phyloP scores from a whole-genome alignment of 2,113 vertebrate species.

The Phrynosoma blainvillii region DNA sequence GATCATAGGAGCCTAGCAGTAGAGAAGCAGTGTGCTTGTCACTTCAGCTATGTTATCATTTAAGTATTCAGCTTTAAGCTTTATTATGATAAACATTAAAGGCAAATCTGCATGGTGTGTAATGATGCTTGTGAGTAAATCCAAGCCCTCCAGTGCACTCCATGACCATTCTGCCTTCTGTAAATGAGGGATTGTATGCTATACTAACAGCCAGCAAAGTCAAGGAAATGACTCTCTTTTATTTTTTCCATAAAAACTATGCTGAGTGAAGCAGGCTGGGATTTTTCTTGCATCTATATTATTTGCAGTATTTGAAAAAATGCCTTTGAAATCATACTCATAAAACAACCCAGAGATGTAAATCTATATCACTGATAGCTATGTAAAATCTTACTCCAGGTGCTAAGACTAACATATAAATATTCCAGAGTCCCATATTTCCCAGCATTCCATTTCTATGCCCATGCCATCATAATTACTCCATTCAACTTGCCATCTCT shows the following conservation, averaged over 20 bases:
- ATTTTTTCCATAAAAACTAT: slow-evolving; percentile 19
- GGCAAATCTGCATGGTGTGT: background rate
- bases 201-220: slow-evolving; percentile 33
- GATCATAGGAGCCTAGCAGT: background rate
- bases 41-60: slow-evolving; percentile 31
- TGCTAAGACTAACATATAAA: fast-evolving
- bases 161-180: background rate
- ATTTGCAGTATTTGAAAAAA: slow-evolving; percentile 13
- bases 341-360: background rate
- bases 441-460: fast-evolving
- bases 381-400: background rate
- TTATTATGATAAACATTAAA: slow-evolving; percentile 4
- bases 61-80: slow-evolving; percentile 46
- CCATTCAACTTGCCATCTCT: background rate
- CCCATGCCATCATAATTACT: background rate
- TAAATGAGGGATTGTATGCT: slow-evolving; percentile 30
- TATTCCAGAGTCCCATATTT: background rate
- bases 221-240: slow-evolving; percentile 13
- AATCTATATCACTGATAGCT: background rate
- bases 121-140: slow-evolving; percentile 10
- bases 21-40: background rate
- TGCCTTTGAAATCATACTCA: background rate
- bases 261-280: background rate
- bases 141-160: background rate
- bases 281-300: slow-evolving; percentile 12